These are phyloP conservation scores for Meteorus sp. DNA, from an alignment of 1,140 invertebrate genomes.

Conservation along the genomic window DNA sequence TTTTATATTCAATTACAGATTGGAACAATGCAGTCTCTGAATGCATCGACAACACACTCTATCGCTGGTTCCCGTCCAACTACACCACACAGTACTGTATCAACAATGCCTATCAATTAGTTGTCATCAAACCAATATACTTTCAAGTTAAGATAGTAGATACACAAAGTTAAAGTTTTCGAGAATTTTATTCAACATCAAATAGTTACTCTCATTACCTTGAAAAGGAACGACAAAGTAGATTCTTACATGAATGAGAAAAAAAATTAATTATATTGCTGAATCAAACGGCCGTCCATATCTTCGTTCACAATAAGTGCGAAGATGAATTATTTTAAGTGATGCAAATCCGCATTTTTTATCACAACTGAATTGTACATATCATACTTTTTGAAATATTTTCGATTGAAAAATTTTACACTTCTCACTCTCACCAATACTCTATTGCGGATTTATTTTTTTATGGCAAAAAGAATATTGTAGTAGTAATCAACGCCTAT, in stretches of 20 bases:
- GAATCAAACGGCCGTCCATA: not conserved
- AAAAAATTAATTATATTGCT: not conserved
- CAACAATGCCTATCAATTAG: conserved; percentile 74
- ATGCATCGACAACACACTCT: conserved; percentile 79
- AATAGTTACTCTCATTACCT: no score
- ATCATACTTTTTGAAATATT: not conserved
- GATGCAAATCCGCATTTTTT: no score
- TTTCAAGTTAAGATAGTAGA: no score
- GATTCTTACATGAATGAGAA: not conserved
- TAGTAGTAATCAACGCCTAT: no score
- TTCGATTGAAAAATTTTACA: not conserved
- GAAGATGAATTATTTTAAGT: not conserved
- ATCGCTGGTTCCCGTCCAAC: conserved; percentile 83
- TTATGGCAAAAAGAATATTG: no score
- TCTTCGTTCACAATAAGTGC: no score
- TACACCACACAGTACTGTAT: conserved; percentile 84
- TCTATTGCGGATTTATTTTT: no score
- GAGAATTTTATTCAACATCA: no score
- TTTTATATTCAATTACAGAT: conserved; percentile 63
- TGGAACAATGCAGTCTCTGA: conserved; percentile 83
- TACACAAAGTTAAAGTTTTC: not conserved
- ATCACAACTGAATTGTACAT: not conserved
- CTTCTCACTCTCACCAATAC: not conserved
- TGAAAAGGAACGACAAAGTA: no score
- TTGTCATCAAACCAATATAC: no score